Base-by-base conservation (phyloP, 2,888 invertebrate genomes). In the Acheta domesticus region DNA sequence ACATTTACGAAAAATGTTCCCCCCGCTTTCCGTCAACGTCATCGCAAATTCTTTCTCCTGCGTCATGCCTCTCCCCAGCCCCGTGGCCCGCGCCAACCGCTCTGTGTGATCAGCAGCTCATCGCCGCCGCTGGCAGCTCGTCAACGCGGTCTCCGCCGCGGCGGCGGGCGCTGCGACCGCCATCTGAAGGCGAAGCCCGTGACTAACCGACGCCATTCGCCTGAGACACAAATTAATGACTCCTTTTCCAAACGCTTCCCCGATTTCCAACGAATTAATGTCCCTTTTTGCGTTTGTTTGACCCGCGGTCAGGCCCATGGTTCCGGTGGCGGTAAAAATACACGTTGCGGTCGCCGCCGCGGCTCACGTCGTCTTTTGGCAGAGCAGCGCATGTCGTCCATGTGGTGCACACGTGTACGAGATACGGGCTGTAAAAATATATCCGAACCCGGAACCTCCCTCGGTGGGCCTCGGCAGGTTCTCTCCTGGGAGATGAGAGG, bases 381-480 rank as follows among this genome's bases (percentile, higher is more conserved):
- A 62, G 62, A 62, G 62, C 16, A 62, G n/a, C 14, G 14, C 14
- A n/a, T n/a, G n/a, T 14, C 62, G 62, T n/a, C 12, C 62, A 62
- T 62, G 62, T 62, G 62, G 62, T 62, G 8, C 62, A 14, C 62
- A 62, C 62, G 62, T 62, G 62, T n/a, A n/a, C 62, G 14, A 62
- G 62, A 62, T 62, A 62, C n/a, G n/a, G n/a, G 16, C n/a, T n/a
- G 62, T 62, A 62, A 62, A 62, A 62, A 62, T 36, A 62, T 62
- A 62, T 62, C n/a, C 62, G n/a, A 62, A 62, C 62, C 62, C 62
- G n/a, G 62, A n/a, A 62, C 14, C 62, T 19, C 62, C 62, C 62
- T 5, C 1, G n/a, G 36, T 36, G 36, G 36, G 36, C 36, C 36
- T 36, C 36, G 36, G 36, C 36, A 36, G 8, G 36, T 36, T 36